phyloP scores from a whole-genome alignment of 37 sponge, comb jelly and placozoan species.

The Haliclona indistincta region DNA sequence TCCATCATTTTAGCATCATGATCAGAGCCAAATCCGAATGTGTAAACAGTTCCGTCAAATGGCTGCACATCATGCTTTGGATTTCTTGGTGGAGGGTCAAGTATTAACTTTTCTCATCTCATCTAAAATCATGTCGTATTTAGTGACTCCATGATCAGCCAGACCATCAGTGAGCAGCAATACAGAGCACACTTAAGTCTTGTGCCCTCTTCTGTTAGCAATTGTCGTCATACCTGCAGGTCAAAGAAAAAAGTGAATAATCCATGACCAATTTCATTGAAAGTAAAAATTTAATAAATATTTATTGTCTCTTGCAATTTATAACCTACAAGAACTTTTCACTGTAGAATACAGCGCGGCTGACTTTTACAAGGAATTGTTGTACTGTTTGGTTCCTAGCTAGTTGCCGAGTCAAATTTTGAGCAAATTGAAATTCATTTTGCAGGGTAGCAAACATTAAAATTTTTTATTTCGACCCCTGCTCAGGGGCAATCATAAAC shows the following conservation, averaged over 20 bases:
- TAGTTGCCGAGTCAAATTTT: too few relatives aligned
- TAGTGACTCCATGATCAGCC: slow-evolving; percentile 72
- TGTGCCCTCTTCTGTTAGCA: slow-evolving; percentile 14
- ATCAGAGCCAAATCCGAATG: slow-evolving; percentile 92
- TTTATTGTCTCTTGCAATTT: too few relatives aligned
- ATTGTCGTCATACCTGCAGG: slow-evolving; percentile 63
- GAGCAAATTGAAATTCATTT: too few relatives aligned
- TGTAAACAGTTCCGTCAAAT: slow-evolving; percentile 88
- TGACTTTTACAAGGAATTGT: too few relatives aligned
- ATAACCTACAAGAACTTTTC: too few relatives aligned
- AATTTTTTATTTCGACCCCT: neutral
- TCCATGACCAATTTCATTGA: too few relatives aligned
- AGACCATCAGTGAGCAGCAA: slow-evolving; percentile 90
- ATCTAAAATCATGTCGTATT: slow-evolving; percentile 55
- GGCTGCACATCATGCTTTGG: slow-evolving; percentile 9
- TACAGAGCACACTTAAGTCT: slow-evolving; percentile 83
- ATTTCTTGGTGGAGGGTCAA: slow-evolving; percentile 17
- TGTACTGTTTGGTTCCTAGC: too few relatives aligned
- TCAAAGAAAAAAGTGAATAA: too few relatives aligned
- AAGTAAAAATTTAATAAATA: too few relatives aligned
- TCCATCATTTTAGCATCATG: slow-evolving; percentile 78
- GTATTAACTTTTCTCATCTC: slow-evolving; percentile 70
- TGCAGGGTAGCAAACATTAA: slow-evolving; percentile 4
- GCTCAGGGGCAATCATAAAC: too few relatives aligned
- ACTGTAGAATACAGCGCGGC: too few relatives aligned